These are phyloP conservation scores for Plagodis dolabraria DNA, from an alignment of 2,888 invertebrate genomes.

Conservation along the genomic window DNA sequence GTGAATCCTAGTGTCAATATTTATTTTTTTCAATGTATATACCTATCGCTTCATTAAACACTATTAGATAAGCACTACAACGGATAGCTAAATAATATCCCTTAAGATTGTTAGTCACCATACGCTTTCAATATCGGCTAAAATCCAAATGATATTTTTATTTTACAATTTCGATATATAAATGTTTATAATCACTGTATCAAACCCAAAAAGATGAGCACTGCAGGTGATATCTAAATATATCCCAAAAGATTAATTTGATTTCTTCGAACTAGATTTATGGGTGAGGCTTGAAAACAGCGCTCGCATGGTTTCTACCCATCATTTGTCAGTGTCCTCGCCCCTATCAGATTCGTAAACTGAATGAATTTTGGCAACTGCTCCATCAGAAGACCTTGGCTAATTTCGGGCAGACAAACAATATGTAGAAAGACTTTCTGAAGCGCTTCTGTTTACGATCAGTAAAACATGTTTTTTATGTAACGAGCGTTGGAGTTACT, in stretches of 20 bases:
- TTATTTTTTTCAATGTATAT: slow-evolving; percentile 31
- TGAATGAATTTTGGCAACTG: slow-evolving; percentile 62
- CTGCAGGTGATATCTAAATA: slow-evolving; percentile 49
- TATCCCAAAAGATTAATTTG: slow-evolving; percentile 68
- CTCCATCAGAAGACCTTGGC: slow-evolving; percentile 36
- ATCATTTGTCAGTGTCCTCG: slow-evolving; percentile 72
- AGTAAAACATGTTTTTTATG: slow-evolving; percentile 39
- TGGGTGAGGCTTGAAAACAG: slow-evolving; percentile 60
- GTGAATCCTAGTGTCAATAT: neutral
- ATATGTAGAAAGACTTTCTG: slow-evolving; percentile 29
- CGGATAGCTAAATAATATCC: too few species aligned
- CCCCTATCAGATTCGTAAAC: slow-evolving; percentile 64
- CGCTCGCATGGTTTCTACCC: slow-evolving; percentile 54
- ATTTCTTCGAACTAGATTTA: slow-evolving; percentile 74
- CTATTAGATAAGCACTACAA: neutral
- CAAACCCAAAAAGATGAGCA: slow-evolving; percentile 27
- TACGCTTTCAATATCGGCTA: too few species aligned
- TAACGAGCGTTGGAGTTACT: slow-evolving; percentile 25
- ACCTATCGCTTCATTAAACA: slow-evolving; percentile 31
- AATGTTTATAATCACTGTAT: neutral
- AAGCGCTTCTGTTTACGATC: slow-evolving; percentile 31
- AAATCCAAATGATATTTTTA: too few species aligned
- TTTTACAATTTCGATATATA: too few species aligned
- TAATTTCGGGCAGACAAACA: slow-evolving; percentile 32
- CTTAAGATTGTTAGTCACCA: too few species aligned